Evolutionary conservation across 2,888 invertebrate species (phyloP), one percentile per base, ranked within the genome.

Genomic region (Melitaea athalia): DNA sequence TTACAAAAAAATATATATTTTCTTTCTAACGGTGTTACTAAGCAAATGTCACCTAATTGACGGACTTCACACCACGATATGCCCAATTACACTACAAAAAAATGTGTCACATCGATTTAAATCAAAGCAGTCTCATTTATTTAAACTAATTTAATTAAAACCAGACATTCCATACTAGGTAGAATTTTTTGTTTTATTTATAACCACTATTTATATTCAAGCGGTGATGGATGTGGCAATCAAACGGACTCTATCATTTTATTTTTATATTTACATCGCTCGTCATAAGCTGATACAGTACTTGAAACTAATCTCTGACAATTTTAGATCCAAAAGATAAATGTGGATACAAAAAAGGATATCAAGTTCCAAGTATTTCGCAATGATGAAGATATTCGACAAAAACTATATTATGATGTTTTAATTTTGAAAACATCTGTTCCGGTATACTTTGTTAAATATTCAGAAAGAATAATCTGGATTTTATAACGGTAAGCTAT

Each of bases 161-260:
- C n/a, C 49, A 62, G 68, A 69, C 64, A 45, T 59, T 64, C 70
- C 62, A 14, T 53, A 38, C 63, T 70, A 55, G 63, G 63, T 64
- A 52, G 53, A 33, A 57, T 11, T 59, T 72, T 72, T 70, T 70
- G 38, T 66, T 71, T 69, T 71, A 71, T 70, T 71, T 71, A 72
- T 71, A 69, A 59, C 63, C 31, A 14, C 64, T 63, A 72, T 73
- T 67, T 71, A 64, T 68, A 43, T 55, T 14, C 53, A 64, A 55
- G 62, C 50, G 31, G 31, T 67, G 69, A 71, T 69, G 68, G 67
- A 70, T 72, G 71, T 47, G 71, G 60, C 71, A 53, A 73, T 71
- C 71, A 68, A 72, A 72, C 53, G 53, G 43, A 62, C 57, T 62
- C 65, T 68, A 72, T 66, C 49, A 53, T 71, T 72, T 71, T 64